Evolutionary conservation across 2,888 invertebrate species (phyloP).

Genomic region (Eledona agricola): DNA sequence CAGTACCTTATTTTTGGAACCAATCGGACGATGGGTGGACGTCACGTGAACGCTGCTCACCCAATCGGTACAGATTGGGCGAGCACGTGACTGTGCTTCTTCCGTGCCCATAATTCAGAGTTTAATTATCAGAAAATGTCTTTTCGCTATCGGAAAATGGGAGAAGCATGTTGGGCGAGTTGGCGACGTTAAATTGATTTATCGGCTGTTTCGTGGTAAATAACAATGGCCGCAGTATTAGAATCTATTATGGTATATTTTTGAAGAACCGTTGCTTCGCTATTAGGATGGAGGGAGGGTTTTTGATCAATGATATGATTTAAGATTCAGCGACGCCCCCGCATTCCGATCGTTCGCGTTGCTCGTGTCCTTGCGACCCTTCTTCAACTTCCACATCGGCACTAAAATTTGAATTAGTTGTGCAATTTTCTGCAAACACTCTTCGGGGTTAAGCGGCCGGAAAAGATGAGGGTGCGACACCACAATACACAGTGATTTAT

Average conservation of each 20-base stretch:
- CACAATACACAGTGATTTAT: constrained; percentile 16
- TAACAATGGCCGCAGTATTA: constrained; percentile 5
- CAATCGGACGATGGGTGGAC: too few relatives aligned
- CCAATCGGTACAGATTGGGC: too few relatives aligned
- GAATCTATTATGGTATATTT: neutral
- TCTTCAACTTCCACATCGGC: neutral
- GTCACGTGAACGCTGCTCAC: too few relatives aligned
- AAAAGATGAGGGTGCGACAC: constrained; percentile 23
- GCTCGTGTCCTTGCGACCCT: constrained; percentile 18
- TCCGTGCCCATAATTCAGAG: too few relatives aligned
- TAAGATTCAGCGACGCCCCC: constrained; percentile 26
- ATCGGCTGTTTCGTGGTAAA: constrained; percentile 16
- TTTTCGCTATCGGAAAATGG: constrained; percentile 10
- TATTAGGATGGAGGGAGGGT: neutral
- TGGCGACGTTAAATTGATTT: constrained; percentile 19
- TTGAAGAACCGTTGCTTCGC: constrained; percentile 2
- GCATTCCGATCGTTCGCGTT: constrained; percentile 20
- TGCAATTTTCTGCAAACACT: constrained; percentile 4
- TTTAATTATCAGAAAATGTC: too few relatives aligned
- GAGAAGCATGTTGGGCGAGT: constrained; percentile 10
- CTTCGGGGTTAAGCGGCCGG: constrained; percentile 15
- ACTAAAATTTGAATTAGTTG: neutral
- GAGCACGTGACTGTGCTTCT: too few relatives aligned
- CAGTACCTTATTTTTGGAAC: too few relatives aligned
- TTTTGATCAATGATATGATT: constrained; percentile 33